Percentiles rank a stretch among this genome's conserved stretches.
Conservation (phyloP, 1,140 invertebrate genomes). For the Laupala kohalensis region DNA sequence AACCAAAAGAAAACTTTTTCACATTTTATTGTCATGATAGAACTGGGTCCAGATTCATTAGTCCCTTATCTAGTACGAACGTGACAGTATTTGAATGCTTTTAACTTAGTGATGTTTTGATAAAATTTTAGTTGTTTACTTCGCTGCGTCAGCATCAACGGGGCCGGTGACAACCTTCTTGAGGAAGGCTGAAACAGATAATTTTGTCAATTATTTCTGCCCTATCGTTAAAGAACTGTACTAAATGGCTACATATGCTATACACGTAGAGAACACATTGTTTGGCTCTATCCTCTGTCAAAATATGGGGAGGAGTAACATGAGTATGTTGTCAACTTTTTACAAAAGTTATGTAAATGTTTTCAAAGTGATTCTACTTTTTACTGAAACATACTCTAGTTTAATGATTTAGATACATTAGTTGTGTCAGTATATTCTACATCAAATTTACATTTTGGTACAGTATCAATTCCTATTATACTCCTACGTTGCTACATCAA, state of each 20-base stretch:
- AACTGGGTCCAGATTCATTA: background rate
- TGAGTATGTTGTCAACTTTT: background rate
- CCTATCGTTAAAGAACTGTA: background rate
- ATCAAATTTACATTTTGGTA: background rate
- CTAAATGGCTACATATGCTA: background rate
- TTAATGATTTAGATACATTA: no score
- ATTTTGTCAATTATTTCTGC: background rate
- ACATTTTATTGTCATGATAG: background rate
- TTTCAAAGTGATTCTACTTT: no score
- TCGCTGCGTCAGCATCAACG: background rate
- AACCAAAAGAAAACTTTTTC: background rate
- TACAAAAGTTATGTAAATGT: no score
- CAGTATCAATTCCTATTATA: background rate
- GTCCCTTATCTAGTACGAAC: background rate
- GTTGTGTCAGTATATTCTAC: no score
- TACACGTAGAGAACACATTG: background rate
- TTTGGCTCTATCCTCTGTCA: background rate
- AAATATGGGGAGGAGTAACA: background rate
- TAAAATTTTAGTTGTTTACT: background rate
- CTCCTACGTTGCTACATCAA: background rate
- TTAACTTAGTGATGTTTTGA: background rate
- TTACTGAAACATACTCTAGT: no score
- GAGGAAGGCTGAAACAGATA: background rate
- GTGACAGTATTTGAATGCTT: background rate
- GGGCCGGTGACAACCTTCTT: background rate